A percentile compares a stretch with the other conserved stretches of the same genome.
Conservation (phyloP, 2,113 vertebrate genomes). For the Galbula dea region DNA sequence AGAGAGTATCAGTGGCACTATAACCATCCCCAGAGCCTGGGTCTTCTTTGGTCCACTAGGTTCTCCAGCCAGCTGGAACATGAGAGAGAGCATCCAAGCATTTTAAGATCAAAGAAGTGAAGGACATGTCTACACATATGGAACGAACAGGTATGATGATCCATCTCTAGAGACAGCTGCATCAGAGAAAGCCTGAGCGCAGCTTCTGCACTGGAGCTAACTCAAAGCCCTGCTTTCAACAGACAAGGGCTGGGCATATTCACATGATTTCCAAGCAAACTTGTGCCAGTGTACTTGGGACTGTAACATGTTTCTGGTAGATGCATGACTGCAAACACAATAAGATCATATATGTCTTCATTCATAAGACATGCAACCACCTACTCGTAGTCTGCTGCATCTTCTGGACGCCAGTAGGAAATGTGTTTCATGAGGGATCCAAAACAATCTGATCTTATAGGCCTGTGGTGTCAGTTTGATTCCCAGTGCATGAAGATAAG, state of each 20-base stretch:
- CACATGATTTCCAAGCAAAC: background rate
- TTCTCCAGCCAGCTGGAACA: background rate
- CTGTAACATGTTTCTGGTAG: background rate
- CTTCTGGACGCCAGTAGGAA: background rate
- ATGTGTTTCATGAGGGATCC: background rate
- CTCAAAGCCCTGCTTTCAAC: background rate
- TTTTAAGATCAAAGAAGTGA: background rate
- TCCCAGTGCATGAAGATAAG: background rate
- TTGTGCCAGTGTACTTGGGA: background rate
- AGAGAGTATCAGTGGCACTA: background rate
- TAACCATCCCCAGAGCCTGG: background rate
- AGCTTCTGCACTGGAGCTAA: background rate
- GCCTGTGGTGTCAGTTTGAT: background rate
- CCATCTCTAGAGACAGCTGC: background rate
- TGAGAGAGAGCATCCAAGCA: background rate
- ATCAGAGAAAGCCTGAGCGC: background rate
- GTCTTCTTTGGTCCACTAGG: background rate
- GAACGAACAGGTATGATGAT: background rate
- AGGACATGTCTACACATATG: background rate
- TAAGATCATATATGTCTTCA: background rate
- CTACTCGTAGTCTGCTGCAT: background rate
- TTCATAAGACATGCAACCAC: background rate
- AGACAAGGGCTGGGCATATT: background rate
- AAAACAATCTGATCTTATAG: background rate
- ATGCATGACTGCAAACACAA: background rate